Percentiles rank a stretch among this genome's conserved stretches.
Evolutionary conservation across 2,113 vertebrate genomes (phyloP).

Genomic region (Ochotona curzoniae): DNA sequence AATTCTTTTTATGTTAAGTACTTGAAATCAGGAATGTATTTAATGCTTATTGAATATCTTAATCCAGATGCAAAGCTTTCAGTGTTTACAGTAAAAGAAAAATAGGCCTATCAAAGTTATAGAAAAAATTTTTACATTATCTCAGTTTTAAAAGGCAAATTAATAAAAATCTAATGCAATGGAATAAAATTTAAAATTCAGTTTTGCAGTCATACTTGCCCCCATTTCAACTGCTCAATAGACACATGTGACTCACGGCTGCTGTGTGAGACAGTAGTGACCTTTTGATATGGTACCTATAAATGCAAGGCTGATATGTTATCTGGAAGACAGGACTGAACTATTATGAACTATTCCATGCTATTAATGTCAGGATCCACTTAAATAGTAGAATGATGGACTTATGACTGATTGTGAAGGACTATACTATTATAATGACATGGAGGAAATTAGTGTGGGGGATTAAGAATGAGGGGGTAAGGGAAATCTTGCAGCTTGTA

Average conservation of each 20-base stretch:
- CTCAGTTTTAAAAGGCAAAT: conserved; percentile 15
- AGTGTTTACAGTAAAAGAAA: conserved; percentile 1
- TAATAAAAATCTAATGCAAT: conserved; percentile 40
- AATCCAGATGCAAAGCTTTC: conserved; percentile 15
- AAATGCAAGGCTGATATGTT: neutral
- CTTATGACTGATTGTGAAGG: no score
- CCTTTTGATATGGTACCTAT: neutral
- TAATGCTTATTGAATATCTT: conserved; percentile 14
- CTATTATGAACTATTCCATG: neutral
- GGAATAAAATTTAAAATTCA: neutral
- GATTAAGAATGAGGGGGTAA: no score
- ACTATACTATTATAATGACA: no score
- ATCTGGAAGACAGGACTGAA: neutral
- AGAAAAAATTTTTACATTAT: conserved; percentile 12
- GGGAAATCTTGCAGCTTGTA: no score
- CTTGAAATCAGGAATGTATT: neutral
- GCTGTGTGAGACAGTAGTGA: neutral
- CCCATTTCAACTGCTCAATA: neutral
- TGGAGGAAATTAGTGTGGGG: no score
- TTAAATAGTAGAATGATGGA: neutral
- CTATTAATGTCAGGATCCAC: conserved; percentile 11
- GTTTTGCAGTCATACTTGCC: neutral
- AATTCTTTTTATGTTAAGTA: neutral
- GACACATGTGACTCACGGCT: neutral
- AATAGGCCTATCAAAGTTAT: neutral